A percentile compares a stretch with the other conserved stretches of the same genome.
phyloP scores from a whole-genome alignment of 2,797 vertebrate genomes.

The Cuculus canorus region DNA sequence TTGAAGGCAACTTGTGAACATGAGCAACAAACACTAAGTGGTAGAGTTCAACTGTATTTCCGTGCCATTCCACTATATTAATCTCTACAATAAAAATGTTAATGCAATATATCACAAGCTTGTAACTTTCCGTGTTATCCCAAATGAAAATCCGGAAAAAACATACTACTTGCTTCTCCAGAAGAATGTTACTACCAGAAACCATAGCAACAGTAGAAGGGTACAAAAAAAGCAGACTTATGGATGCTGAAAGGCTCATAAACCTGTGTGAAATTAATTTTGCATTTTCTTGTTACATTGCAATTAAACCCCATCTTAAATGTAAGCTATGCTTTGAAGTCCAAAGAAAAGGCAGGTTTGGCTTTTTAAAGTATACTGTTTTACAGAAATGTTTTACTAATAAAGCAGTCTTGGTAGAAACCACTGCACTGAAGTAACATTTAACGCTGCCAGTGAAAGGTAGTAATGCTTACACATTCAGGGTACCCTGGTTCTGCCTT shows the following conservation, averaged over 20 bases:
- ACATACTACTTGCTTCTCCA: background rate
- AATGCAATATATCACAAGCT: background rate
- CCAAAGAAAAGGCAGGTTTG: background rate
- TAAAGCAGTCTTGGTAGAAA: background rate
- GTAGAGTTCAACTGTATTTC: background rate
- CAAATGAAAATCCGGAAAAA: background rate
- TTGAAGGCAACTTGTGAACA: background rate
- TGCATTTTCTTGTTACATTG: background rate
- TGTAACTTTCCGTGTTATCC: background rate
- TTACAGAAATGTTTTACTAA: background rate
- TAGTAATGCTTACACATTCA: background rate
- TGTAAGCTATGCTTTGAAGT: background rate
- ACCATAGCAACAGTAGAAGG: background rate
- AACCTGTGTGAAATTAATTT: background rate
- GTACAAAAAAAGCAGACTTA: background rate
- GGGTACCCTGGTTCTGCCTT: background rate
- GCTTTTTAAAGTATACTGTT: background rate
- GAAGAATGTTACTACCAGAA: background rate
- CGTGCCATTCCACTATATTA: background rate
- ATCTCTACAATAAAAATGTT: background rate
- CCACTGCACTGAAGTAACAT: background rate
- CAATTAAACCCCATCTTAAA: background rate
- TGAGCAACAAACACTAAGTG: background rate
- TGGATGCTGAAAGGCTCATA: background rate
- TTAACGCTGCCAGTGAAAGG: background rate